These are phyloP conservation scores for Etheostoma perlongum DNA, from an alignment of 2,797 vertebrate species.

Conservation along the genomic window DNA sequence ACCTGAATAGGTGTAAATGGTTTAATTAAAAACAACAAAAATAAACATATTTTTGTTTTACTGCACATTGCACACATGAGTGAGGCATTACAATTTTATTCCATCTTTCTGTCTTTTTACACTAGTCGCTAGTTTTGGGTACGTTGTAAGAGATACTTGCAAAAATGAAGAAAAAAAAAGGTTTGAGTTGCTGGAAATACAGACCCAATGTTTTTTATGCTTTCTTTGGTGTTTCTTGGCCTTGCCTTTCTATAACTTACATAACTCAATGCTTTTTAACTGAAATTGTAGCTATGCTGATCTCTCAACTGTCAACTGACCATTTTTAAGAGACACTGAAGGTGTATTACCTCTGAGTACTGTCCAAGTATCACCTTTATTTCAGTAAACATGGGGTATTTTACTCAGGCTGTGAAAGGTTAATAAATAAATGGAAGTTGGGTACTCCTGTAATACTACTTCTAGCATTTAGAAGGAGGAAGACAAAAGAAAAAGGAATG, in stretches of 20 bases:
- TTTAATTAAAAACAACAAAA: too few relatives aligned
- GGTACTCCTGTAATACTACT: neutral
- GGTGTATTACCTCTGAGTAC: neutral
- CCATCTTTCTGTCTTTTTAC: neutral
- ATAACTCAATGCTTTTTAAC: neutral
- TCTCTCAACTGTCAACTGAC: neutral
- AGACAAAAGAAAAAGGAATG: slow-evolving; percentile 14
- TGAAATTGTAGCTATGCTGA: neutral
- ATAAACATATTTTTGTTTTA: too few relatives aligned
- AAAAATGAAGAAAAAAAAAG: neutral
- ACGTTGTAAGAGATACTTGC: neutral
- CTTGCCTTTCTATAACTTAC: neutral
- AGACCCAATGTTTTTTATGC: neutral
- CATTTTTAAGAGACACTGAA: neutral
- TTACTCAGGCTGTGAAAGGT: neutral
- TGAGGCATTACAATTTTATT: too few relatives aligned
- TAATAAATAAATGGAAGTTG: neutral
- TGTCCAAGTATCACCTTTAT: too few relatives aligned
- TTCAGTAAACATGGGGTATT: neutral
- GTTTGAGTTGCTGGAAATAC: neutral
- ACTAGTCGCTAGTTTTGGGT: too few relatives aligned
- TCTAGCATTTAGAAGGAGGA: slow-evolving; percentile 24
- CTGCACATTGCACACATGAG: too few relatives aligned
- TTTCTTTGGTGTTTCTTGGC: slow-evolving; percentile 2
- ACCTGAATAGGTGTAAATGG: too few relatives aligned